phyloP scores from a whole-genome alignment of 1,140 invertebrate genomes.

The Centruroides sculpturatus region DNA sequence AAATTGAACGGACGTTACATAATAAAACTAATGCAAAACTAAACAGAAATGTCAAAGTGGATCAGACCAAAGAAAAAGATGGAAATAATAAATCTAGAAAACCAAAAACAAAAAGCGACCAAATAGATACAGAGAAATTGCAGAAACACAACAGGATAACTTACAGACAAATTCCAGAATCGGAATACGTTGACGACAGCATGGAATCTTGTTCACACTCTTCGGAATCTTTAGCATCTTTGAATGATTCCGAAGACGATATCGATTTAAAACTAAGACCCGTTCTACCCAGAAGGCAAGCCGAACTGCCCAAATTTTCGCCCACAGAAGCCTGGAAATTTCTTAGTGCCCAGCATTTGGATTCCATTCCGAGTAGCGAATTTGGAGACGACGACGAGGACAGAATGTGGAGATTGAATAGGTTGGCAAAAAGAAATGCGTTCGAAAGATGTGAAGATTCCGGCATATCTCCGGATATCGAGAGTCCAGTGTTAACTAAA shows the following conservation, averaged over 20 bases:
- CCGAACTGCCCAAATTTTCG: constrained; percentile 58
- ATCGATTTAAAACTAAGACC: constrained; percentile 45
- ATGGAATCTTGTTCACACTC: background rate
- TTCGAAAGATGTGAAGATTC: constrained; percentile 58
- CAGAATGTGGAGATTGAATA: constrained; percentile 35
- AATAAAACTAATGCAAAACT: background rate
- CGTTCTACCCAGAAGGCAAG: constrained; percentile 56
- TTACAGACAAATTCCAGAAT: background rate
- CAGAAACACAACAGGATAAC: too few relatives aligned
- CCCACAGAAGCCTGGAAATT: constrained; percentile 61
- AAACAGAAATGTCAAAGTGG: background rate
- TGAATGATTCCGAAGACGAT: constrained; percentile 23
- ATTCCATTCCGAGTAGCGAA: constrained; percentile 19
- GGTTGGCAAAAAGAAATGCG: constrained; percentile 26
- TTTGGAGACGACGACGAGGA: constrained; percentile 33
- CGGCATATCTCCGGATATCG: constrained; percentile 55
- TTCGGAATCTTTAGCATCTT: background rate
- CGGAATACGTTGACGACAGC: background rate
- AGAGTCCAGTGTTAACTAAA: constrained; percentile 28
- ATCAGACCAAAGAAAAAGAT: background rate
- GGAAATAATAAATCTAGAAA: too few relatives aligned
- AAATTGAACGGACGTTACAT: background rate
- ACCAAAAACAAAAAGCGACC: too few relatives aligned
- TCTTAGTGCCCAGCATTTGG: background rate
- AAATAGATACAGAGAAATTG: too few relatives aligned